These are phyloP conservation scores for Malurus alboscapulatus DNA, from an alignment of 2,113 vertebrate genomes.

Conservation along the genomic window DNA sequence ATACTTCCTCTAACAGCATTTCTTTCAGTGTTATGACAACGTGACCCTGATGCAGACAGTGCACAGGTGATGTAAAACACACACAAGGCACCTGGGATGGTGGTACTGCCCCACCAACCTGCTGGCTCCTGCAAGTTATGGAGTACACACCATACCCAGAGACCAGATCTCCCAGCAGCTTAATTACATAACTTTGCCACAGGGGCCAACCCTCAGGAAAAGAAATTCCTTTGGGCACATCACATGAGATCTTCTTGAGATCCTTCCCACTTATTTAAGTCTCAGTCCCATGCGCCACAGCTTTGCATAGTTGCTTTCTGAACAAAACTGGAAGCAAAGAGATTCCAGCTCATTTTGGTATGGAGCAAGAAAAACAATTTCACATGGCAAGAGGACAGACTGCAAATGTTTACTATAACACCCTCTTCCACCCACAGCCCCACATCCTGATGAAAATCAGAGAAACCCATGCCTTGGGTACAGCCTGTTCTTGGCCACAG, in stretches of 20 bases:
- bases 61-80: not conserved
- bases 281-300: not conserved
- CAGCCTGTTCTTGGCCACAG: not conserved
- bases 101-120: too few species aligned
- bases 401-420: not conserved
- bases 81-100: not conserved
- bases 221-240: not conserved
- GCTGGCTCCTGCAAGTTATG: not conserved
- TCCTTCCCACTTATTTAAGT: not conserved
- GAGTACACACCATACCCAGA: rapidly evolving
- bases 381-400: not conserved
- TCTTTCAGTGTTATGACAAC: not conserved
- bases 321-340: not conserved
- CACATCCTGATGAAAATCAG: not conserved
- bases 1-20: not conserved
- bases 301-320: not conserved
- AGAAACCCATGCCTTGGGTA: not conserved
- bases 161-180: not conserved
- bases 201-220: not conserved
- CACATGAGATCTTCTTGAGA: not conserved
- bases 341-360: not conserved
- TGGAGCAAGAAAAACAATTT: not conserved
- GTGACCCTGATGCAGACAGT: not conserved
- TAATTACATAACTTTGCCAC: not conserved
- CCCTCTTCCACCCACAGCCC: not conserved